A percentile compares a stretch with the other conserved stretches of the same genome.
Conservation (phyloP, 2,797 vertebrate species). For the Leucoraja ocellata region DNA sequence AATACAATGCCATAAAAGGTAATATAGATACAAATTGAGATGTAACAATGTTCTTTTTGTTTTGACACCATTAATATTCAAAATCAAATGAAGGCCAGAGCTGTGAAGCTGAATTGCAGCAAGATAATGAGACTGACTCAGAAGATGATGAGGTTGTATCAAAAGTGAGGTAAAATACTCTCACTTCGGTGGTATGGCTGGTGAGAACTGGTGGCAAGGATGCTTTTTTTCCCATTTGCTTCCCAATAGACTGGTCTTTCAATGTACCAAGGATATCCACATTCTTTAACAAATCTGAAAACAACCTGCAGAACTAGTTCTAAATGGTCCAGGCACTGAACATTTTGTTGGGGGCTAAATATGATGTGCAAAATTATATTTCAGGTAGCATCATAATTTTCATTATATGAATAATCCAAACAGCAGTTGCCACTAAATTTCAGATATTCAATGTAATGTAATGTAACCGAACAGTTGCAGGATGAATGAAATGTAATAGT, state of each 20-base stretch:
- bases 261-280: background rate
- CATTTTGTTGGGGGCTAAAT: background rate
- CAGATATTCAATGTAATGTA: background rate
- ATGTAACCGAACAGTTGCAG: background rate
- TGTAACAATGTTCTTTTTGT: background rate
- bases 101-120: background rate
- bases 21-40: background rate
- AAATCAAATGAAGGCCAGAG: background rate
- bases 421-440: background rate
- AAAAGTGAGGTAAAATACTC: too few relatives aligned
- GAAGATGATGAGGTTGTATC: background rate
- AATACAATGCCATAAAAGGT: background rate
- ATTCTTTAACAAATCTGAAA: background rate
- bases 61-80: background rate
- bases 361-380: background rate
- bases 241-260: background rate
- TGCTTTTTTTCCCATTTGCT: background rate
- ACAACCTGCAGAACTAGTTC: background rate
- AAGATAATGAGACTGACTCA: background rate
- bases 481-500: background rate
- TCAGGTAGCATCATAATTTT: background rate
- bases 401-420: background rate
- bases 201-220: background rate
- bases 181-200: background rate
- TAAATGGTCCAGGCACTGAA: background rate